Evolutionary conservation across 2,113 vertebrate species (phyloP).

Genomic region (Rhipidura dahli): DNA sequence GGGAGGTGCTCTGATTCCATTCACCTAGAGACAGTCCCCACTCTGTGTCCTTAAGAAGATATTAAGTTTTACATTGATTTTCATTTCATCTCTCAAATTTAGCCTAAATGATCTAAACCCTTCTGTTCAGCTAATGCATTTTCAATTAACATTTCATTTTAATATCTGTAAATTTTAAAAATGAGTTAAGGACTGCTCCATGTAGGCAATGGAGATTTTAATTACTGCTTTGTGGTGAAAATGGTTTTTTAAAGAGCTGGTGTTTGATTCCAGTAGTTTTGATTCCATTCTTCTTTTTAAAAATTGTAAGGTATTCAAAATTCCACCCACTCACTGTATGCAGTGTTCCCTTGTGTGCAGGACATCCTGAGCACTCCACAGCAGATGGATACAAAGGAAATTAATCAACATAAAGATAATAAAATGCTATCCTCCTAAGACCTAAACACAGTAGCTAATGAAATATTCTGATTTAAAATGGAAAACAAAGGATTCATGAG

Average conservation of each 20-base stretch:
- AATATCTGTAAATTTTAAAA: not conserved
- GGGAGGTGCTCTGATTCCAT: not conserved
- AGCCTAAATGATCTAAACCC: not conserved
- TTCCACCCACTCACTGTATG: not conserved
- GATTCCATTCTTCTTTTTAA: not conserved
- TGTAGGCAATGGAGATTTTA: not conserved
- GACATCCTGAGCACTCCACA: not conserved
- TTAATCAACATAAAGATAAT: not conserved
- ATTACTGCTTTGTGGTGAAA: not conserved
- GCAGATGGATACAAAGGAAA: not conserved
- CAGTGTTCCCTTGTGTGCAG: not conserved
- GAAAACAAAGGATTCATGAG: not conserved
- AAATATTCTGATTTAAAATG: conserved; percentile 2
- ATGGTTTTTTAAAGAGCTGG: not conserved
- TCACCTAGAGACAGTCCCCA: not conserved
- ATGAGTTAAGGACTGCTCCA: not conserved
- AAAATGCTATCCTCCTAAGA: not conserved
- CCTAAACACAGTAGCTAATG: not conserved
- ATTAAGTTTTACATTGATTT: not conserved
- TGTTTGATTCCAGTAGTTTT: not conserved
- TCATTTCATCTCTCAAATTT: not conserved
- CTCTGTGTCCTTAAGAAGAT: not conserved
- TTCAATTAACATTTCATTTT: conserved; percentile 12
- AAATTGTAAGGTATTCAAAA: not conserved
- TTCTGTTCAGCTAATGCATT: not conserved